Base-by-base conservation (phyloP, 1,140 invertebrate genomes). In the Littorina saxatilis region DNA sequence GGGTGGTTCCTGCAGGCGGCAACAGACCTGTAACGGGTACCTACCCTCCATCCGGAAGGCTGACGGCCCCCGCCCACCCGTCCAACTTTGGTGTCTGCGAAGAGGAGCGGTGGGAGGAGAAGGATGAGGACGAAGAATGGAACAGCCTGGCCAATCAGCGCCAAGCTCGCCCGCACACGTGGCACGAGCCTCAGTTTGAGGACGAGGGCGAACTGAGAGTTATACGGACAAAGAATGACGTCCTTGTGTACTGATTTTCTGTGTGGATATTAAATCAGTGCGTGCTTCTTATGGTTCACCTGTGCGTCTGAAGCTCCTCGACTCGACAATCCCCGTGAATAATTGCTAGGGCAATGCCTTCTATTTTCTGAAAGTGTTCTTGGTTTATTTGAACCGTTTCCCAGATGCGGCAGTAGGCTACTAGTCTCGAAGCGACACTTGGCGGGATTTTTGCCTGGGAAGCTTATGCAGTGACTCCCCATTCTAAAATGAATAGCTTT, bases 131-230 rank as follows among this genome's bases (percentile, higher is more conserved):
- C 1, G 23, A 35, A 15, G 9, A 5, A 20, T 20, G 66, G 66
- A 68, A 39, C 66, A 39, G 35, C 66, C 39, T 50, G 70, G 11
- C 23, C 39, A 52, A 50, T 27, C 70, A 73, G 70, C 20, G 43
- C 1, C 23, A 23, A 23, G 5, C 58, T 0, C 76, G 58, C 3
- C 58, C 55, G 20, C 55, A 78, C 32, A 63, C 50, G 29, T 63
- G 55, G 52, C 55, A 78, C 47, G 76, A 78, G 20, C 29, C 9
- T 13, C 35, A 35, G 1, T 40, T 78, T 29, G 11, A 61, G 39
- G 58, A 78, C 39, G 76, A 61, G n/a, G 76, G 55, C 4, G 76
- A 78, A 23, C 13, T 63, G 52, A n/a, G 23, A 27, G 37, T 78
- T 13, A 2, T 63, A 37, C 23, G 76, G 58, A 63, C 29, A 15